Percentiles rank a stretch among this genome's conserved stretches.
Evolutionary conservation across 2,113 vertebrate species (phyloP).

Genomic region (Labeo catla): DNA sequence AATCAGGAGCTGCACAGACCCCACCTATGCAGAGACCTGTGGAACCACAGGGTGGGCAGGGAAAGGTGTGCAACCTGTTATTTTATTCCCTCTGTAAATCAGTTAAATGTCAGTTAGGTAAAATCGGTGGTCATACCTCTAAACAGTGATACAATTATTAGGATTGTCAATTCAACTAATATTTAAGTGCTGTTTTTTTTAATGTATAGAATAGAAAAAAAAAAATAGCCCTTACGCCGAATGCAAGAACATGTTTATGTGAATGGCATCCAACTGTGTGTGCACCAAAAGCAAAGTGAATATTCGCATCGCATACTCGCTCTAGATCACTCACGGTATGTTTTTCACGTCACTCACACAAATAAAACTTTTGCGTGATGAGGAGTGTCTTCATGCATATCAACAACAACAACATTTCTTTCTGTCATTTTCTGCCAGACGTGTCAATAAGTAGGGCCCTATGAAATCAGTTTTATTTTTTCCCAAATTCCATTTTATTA

Average conservation of each 20-base stretch:
- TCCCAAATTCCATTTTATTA: too few species aligned
- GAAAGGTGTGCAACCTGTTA: conserved; percentile 79
- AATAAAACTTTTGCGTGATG: too few species aligned
- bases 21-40: conserved; percentile 93
- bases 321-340: too few species aligned
- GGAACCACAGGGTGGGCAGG: conserved; percentile 89
- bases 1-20: conserved; percentile 82
- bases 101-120: not conserved
- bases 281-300: too few species aligned
- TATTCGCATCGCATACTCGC: too few species aligned
- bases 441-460: too few species aligned
- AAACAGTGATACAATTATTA: not conserved
- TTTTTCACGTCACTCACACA: too few species aligned
- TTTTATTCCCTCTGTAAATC: not conserved
- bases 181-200: not conserved
- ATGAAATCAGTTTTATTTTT: too few species aligned
- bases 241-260: not conserved
- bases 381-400: too few species aligned
- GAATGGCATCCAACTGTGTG: too few species aligned
- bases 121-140: not conserved
- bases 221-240: not conserved
- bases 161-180: not conserved
- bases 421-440: too few species aligned
- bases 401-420: too few species aligned
- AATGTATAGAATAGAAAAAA: not conserved